Evolutionary conservation across 2,888 invertebrate species (phyloP).

Genomic region (Sclerodermus sp.): DNA sequence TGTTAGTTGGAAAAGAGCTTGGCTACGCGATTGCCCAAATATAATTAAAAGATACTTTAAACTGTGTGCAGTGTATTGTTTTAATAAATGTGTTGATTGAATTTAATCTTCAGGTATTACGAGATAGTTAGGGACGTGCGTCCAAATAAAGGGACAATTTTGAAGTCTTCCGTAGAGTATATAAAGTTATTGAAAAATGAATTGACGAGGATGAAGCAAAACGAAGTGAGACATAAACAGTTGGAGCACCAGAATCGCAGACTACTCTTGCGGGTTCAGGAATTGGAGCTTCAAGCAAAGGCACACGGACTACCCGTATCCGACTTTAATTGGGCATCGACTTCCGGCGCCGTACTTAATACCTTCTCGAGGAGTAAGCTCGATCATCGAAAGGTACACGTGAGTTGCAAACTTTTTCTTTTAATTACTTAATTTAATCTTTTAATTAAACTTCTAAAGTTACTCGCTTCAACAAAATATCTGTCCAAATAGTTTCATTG

Average conservation of each 20-base stretch:
- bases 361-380: conserved; percentile 43
- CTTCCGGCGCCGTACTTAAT: conserved; percentile 45
- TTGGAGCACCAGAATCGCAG: conserved; percentile 83
- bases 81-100: too few species aligned
- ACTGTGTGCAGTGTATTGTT: too few species aligned
- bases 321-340: conserved; percentile 63
- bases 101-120: conserved; percentile 64
- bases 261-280: conserved; percentile 79
- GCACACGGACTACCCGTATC: conserved; percentile 72
- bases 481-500: too few species aligned
- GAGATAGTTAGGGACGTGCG: conserved; percentile 86
- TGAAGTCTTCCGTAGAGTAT: conserved; percentile 98
- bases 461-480: too few species aligned
- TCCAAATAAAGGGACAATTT: conserved; percentile 92
- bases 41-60: too few species aligned
- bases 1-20: too few species aligned
- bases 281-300: conserved; percentile 76
- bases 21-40: too few species aligned
- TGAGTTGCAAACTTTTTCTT: conserved; percentile 3
- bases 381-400: conserved; percentile 47
- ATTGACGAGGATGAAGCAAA: conserved; percentile 73
- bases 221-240: conserved; percentile 77
- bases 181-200: conserved; percentile 81
- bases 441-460: too few species aligned
- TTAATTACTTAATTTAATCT: too few species aligned